phyloP scores from a whole-genome alignment of 2,113 vertebrate genomes.

The Pipa parva region DNA sequence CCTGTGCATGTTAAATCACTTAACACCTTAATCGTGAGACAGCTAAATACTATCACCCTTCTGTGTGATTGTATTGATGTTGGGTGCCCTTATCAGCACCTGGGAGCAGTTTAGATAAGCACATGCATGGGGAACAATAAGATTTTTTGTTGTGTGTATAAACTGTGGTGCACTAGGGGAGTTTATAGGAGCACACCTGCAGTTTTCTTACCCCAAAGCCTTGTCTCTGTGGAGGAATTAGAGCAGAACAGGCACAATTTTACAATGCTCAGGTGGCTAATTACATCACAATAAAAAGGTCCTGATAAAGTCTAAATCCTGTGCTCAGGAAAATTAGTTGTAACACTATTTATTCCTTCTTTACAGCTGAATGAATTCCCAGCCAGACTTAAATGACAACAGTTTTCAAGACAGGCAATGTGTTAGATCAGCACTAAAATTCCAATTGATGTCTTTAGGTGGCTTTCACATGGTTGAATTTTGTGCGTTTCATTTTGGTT shows the following conservation, averaged over 20 bases:
- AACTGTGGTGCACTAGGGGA: not conserved
- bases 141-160: not conserved
- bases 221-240: not conserved
- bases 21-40: too few relatives aligned
- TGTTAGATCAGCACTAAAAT: too few relatives aligned
- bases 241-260: not conserved
- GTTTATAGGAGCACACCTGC: slow-evolving; percentile 23
- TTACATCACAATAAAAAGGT: not conserved
- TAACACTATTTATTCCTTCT: too few relatives aligned
- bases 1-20: too few relatives aligned
- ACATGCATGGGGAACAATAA: slow-evolving; percentile 1
- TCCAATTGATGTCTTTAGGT: too few relatives aligned
- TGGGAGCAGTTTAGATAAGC: not conserved
- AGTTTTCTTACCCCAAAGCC: not conserved
- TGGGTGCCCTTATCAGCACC: slow-evolving; percentile 4
- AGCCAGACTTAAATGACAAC: too few relatives aligned
- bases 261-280: slow-evolving; percentile 15
- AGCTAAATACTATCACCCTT: too few relatives aligned
- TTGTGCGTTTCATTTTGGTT: too few relatives aligned
- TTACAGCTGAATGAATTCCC: not conserved
- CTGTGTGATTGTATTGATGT: not conserved
- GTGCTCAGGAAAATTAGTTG: not conserved
- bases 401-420: too few relatives aligned
- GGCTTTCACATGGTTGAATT: too few relatives aligned
- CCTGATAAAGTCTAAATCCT: not conserved